A percentile compares a stretch with the other conserved stretches of the same genome.
Evolutionary conservation across 2,888 invertebrate species (phyloP).

Genomic region (Heliconius ismenius): DNA sequence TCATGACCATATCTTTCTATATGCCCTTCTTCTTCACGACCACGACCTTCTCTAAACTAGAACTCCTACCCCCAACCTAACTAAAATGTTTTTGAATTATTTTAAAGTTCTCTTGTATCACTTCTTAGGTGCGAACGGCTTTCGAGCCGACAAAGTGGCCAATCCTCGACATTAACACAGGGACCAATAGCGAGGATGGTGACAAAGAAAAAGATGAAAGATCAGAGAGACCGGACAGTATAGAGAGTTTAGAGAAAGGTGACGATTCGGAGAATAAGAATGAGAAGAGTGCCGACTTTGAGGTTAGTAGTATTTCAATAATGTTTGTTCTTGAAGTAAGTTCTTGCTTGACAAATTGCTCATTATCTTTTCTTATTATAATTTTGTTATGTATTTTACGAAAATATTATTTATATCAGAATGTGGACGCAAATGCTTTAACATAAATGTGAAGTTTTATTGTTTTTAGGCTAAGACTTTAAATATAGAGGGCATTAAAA

Average conservation of each 20-base stretch:
- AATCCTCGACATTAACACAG: constrained; percentile 75
- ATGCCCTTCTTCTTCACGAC: too few species aligned
- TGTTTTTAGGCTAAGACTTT: too few species aligned
- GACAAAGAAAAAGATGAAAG: constrained; percentile 42
- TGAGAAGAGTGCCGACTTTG: constrained; percentile 25
- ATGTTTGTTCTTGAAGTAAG: background rate
- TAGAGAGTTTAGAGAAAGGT: constrained; percentile 32
- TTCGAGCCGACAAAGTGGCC: constrained; percentile 95
- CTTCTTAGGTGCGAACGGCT: constrained; percentile 88
- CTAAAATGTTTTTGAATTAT: background rate
- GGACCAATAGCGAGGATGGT: constrained; percentile 30
- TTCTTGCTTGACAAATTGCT: too few species aligned
- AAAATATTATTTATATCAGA: too few species aligned
- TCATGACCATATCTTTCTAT: too few species aligned
- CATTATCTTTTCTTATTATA: too few species aligned
- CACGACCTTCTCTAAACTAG: too few species aligned
- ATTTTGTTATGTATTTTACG: too few species aligned
- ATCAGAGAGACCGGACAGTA: constrained; percentile 24
- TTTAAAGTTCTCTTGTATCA: background rate
- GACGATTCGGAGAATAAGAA: constrained; percentile 3
- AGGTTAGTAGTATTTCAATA: constrained; percentile 21
- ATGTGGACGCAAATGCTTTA: too few species aligned
- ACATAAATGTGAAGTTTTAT: too few species aligned
- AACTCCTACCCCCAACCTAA: too few species aligned
- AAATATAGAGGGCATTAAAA: too few species aligned